phyloP scores from a whole-genome alignment of 2,888 invertebrate genomes.

The Latrodectus elegans region DNA sequence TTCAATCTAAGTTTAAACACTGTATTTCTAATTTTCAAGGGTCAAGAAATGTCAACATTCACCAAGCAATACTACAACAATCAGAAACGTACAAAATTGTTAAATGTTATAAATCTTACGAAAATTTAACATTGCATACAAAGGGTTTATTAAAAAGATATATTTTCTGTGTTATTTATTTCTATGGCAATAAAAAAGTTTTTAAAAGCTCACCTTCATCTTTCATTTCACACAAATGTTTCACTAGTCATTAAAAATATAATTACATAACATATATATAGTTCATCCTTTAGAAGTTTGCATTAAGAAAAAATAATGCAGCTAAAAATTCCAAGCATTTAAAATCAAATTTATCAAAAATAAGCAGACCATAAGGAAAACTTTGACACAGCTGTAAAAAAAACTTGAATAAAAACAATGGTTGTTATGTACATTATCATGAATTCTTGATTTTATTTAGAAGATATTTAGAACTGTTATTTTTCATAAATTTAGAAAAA shows the following conservation, averaged over 20 bases:
- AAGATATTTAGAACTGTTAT: too few species aligned
- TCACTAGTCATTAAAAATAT: slow-evolving; percentile 64
- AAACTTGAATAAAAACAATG: slow-evolving; percentile 12
- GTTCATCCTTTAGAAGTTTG: slow-evolving; percentile 47
- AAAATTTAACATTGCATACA: slow-evolving; percentile 70
- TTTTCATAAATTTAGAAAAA: too few species aligned
- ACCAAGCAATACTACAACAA: slow-evolving; percentile 69
- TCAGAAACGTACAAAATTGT: slow-evolving; percentile 70
- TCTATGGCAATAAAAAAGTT: slow-evolving; percentile 70
- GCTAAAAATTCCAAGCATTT: slow-evolving; percentile 21
- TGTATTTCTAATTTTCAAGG: slow-evolving; percentile 64
- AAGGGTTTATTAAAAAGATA: slow-evolving; percentile 70
- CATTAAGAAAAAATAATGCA: slow-evolving; percentile 63
- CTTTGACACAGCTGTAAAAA: slow-evolving; percentile 55
- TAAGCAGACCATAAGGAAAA: not conserved
- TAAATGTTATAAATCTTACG: slow-evolving; percentile 70
- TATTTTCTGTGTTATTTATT: slow-evolving; percentile 65
- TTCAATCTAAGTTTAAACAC: slow-evolving; percentile 64
- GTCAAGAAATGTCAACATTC: slow-evolving; percentile 66
- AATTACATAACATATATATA: slow-evolving; percentile 66
- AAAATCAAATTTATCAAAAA: slow-evolving; percentile 20
- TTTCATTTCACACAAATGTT: slow-evolving; percentile 61
- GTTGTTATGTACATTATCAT: too few species aligned
- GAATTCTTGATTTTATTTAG: too few species aligned
- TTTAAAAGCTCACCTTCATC: slow-evolving; percentile 68